Base-by-base conservation (phyloP, 1,140 invertebrate species). In the Caenorhabditis inopinata region DNA sequence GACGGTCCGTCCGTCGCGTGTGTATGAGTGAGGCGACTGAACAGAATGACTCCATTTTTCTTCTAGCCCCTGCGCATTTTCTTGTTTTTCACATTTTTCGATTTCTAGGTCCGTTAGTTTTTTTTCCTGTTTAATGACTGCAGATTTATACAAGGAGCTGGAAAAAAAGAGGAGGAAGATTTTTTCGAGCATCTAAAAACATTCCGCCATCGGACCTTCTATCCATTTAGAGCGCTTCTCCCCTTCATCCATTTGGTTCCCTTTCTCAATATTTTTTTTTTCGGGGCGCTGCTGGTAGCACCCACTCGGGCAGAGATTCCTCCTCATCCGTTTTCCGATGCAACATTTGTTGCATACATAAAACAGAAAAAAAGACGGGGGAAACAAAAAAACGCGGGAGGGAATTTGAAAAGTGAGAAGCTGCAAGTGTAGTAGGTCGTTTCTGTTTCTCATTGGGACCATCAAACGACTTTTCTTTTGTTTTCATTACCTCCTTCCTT, bases 381-480 rank as follows among this genome's bases (percentile, higher is more conserved):
- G 9, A 29, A 21, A n/a, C 14, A 32, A 58, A 58, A 58, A 58
- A 58, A 58, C 11, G 12, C 38, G 27, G 9, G 58, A 29, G 58
- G 58, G 58, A 68, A 68, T 68, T 68, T 68, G 58, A 68, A 68
- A 68, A 68, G 58, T 68, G 58, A 68, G 58, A 68, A 68, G 58
- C 58, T 68, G 58, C 58, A 68, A 68, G 58, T 68, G 58, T 68
- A 68, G 58, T 68, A 68, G 58, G 32, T 68, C 58, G 58, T 68
- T 68, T 68, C 58, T 68, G 58, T 68, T 68, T 68, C 58, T 68
- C 58, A 68, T 68, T 68, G 58, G 58, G 58, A 68, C 58, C 58
- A 68, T 68, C 58, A 42, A 68, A 68, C 58, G 58, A 68, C 58
- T 68, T 68, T 18, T 68, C 51, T 68, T 68, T 68, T 68, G 58